Conservation (phyloP, 2,113 vertebrate genomes). For the Alaudala cheleensis region DNA sequence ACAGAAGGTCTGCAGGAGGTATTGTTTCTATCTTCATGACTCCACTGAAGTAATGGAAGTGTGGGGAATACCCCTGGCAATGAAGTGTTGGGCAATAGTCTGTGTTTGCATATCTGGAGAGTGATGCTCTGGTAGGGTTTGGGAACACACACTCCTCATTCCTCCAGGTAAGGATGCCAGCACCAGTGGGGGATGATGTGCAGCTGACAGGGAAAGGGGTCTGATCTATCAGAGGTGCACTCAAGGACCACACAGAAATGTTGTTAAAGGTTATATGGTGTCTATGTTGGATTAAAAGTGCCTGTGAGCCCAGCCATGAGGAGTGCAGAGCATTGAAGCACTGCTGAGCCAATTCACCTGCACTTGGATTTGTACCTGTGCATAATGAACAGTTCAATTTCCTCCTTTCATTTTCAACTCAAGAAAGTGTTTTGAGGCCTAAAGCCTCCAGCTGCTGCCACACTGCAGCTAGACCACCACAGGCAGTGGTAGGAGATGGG, state of each 20-base stretch:
- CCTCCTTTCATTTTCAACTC: background rate
- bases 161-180: background rate
- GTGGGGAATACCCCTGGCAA: background rate
- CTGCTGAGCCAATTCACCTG: background rate
- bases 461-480: background rate
- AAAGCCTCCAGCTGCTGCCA: background rate
- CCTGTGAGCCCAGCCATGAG: background rate
- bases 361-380: background rate
- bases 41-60: background rate
- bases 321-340: background rate
- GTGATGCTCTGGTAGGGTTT: background rate
- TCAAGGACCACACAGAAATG: background rate
- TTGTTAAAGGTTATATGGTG: background rate
- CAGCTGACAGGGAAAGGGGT: background rate
- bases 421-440: background rate
- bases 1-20: background rate
- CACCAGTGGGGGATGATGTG: background rate
- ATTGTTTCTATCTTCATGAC: background rate
- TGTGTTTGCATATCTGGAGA: constrained; percentile 39
- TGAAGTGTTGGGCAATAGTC: constrained; percentile 47
- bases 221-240: background rate
- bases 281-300: background rate
- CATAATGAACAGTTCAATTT: background rate
- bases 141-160: background rate
- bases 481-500: background rate